Base-by-base conservation (phyloP, 2,888 invertebrate species). In the Macaria notata region DNA sequence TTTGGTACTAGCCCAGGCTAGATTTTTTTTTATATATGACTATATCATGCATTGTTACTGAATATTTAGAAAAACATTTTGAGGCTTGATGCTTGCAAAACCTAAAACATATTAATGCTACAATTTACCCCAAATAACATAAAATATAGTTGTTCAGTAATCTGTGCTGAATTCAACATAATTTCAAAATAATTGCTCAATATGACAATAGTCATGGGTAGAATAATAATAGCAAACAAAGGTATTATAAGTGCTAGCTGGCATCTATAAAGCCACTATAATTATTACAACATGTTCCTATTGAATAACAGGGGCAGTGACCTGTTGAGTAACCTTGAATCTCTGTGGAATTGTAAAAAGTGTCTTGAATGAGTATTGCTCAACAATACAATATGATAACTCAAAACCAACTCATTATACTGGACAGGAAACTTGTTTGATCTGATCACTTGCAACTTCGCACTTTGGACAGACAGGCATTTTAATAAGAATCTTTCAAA, bases 301-400 rank as follows among this genome's bases (percentile, higher is more conserved):
- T 72, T 72, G 69, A 71, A 55, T 69, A 70, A 63, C 65, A 69
- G 66, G 70, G 69, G 66, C 63, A 69, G 57, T 65, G 56, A 66
- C 70, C 71, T 65, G 41, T 59, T 44, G 47, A n/a, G 46, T 52
- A 50, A 64, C 63, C 62, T 65, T 65, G 64, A 46, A 53, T 48
- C 41, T 56, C 19, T 19, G 19, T 19, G 19, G 19, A 19, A 19
- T 19, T 19, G 19, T 19, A 19, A 19, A 19, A 19, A 19, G 30
- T 48, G 29, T 39, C 31, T 30, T 43, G 50, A 50, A 56, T 47
- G 29, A 42, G 43, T 49, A 54, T 66, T 63, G 62, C 62, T 66
- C 63, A 66, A 61, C 47, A 33, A 54, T 60, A 41, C 78, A 83
- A 83, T 81, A 78, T 44, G 38, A 50, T 50, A 50, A 50, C 50